A percentile compares a stretch with the other conserved stretches of the same genome.
phyloP scores from a whole-genome alignment of 2,797 vertebrate species.

The Sebastes taczanowskii region DNA sequence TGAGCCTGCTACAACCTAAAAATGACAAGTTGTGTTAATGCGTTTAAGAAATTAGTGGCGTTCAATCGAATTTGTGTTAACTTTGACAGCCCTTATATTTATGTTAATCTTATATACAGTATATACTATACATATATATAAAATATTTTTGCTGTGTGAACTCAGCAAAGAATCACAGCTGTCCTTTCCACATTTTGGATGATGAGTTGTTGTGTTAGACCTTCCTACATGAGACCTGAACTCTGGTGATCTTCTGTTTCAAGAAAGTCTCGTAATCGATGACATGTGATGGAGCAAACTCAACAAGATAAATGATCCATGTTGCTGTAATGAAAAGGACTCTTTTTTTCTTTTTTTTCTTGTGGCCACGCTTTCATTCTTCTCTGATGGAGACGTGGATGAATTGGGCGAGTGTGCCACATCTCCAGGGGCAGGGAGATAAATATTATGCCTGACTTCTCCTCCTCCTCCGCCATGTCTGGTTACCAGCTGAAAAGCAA shows the following conservation, averaged over 20 bases:
- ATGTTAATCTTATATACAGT: too few species aligned
- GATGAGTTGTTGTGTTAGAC: slow-evolving; percentile 41
- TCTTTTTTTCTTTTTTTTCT: slow-evolving; percentile 59
- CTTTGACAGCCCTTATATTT: too few species aligned
- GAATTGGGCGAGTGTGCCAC: slow-evolving; percentile 70
- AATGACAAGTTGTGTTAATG: too few species aligned
- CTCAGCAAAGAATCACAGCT: background rate
- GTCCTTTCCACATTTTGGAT: slow-evolving; percentile 8
- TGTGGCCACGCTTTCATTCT: slow-evolving; percentile 68
- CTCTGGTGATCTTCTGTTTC: slow-evolving; percentile 57
- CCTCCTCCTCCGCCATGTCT: slow-evolving; percentile 53
- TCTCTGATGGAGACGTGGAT: slow-evolving; percentile 77
- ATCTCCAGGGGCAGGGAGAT: slow-evolving; percentile 82
- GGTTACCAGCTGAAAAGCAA: slow-evolving; percentile 74
- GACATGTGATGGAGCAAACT: slow-evolving; percentile 58
- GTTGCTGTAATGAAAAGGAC: slow-evolving; percentile 80
- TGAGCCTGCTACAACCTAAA: too few species aligned
- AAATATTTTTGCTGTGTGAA: background rate
- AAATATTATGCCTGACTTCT: slow-evolving; percentile 80
- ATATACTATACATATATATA: too few species aligned
- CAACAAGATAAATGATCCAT: slow-evolving; percentile 74
- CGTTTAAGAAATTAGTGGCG: accelerated
- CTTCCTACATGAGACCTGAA: slow-evolving; percentile 44
- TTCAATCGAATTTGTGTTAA: too few species aligned
- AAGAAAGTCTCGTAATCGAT: slow-evolving; percentile 63